These are phyloP conservation scores for Lutraria rhynchaena DNA, from an alignment of 1,140 invertebrate species.

Conservation along the genomic window DNA sequence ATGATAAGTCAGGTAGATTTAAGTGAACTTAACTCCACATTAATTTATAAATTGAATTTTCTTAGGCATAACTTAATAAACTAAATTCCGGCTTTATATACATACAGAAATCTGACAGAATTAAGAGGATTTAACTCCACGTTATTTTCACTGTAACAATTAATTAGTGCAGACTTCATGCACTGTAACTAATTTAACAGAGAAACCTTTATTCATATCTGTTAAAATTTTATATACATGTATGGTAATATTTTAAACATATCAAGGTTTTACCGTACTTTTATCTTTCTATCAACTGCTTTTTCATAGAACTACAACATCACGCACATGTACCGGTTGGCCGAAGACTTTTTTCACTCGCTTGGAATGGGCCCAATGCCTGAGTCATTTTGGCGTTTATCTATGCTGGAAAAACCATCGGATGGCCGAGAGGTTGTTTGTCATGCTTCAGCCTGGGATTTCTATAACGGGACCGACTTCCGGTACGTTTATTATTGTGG, in stretches of 20 bases:
- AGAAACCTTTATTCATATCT: background rate
- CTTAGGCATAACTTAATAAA: too few relatives aligned
- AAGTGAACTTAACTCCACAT: background rate
- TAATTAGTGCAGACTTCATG: too few relatives aligned
- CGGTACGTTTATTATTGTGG: constrained; percentile 83
- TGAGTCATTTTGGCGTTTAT: constrained; percentile 84
- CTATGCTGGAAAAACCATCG: constrained; percentile 84
- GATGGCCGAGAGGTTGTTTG: constrained; percentile 88
- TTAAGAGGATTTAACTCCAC: too few relatives aligned
- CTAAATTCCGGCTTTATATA: too few relatives aligned
- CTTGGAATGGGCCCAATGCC: constrained; percentile 93
- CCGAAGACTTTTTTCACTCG: constrained; percentile 94
- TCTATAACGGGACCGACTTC: constrained; percentile 92
- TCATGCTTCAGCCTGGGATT: constrained; percentile 97
- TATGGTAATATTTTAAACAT: background rate
- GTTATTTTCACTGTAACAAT: too few relatives aligned
- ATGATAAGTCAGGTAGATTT: constrained; percentile 87
- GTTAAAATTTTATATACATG: background rate
- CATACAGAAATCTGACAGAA: too few relatives aligned
- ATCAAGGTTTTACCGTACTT: background rate
- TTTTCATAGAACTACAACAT: constrained; percentile 88
- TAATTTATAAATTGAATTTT: background rate
- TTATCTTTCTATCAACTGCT: background rate
- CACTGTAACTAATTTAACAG: background rate
- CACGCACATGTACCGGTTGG: constrained; percentile 86